Conservation (phyloP, 2,888 invertebrate genomes). For the Tenthredo mesomela region DNA sequence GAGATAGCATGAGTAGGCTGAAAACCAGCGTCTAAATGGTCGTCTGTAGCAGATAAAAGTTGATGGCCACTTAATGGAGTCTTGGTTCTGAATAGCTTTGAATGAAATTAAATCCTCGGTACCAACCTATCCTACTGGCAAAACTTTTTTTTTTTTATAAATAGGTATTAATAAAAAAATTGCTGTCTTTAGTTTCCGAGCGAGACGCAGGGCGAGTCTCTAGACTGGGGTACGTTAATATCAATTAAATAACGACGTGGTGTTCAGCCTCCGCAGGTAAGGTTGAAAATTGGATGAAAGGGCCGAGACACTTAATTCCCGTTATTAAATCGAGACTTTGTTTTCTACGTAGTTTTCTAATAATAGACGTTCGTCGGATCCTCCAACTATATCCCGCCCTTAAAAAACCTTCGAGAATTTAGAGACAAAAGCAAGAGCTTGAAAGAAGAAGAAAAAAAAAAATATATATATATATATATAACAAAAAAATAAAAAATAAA, state of each 20-base stretch:
- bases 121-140: not conserved
- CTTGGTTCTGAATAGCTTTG: slow-evolving; percentile 32
- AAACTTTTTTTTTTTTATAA: slow-evolving; percentile 31
- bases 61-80: slow-evolving; percentile 43
- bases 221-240: slow-evolving; percentile 9
- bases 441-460: not conserved
- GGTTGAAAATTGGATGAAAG: not conserved
- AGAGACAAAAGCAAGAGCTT: not conserved
- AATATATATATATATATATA: too few species aligned
- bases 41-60: slow-evolving; percentile 46
- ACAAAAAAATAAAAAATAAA: not conserved
- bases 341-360: slow-evolving; percentile 16
- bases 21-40: slow-evolving; percentile 29
- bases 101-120: slow-evolving; percentile 28
- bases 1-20: slow-evolving; percentile 42
- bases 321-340: slow-evolving; percentile 39
- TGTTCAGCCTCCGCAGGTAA: not conserved
- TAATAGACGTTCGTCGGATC: not conserved
- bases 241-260: slow-evolving; percentile 15
- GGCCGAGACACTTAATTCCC: slow-evolving; percentile 27
- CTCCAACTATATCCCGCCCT: not conserved
- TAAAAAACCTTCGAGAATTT: not conserved
- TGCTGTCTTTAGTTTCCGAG: slow-evolving; percentile 18
- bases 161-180: slow-evolving; percentile 46
- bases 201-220: slow-evolving; percentile 9